phyloP scores from a whole-genome alignment of 2,888 invertebrate species.

The Leucoma salicis region DNA sequence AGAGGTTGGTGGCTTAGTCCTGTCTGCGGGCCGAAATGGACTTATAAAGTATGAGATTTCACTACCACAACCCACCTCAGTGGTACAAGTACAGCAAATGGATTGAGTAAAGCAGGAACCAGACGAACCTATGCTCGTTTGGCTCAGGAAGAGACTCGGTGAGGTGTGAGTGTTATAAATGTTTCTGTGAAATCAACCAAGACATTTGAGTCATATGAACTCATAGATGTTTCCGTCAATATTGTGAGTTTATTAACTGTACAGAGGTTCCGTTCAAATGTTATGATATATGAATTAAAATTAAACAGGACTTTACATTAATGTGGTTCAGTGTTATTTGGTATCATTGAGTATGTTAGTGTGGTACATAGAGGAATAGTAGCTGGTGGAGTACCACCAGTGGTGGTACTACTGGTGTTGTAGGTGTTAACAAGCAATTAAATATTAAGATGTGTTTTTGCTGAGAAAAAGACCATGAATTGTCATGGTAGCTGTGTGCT shows the following conservation, averaged over 20 bases:
- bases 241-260: no score
- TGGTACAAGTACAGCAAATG: conserved; percentile 76
- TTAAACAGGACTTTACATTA: background rate
- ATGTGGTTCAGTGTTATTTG: background rate
- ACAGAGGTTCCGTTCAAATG: no score
- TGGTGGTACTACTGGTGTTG: no score
- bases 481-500: no score
- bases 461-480: no score
- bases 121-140: conserved; percentile 31
- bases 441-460: no score
- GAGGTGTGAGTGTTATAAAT: conserved; percentile 1
- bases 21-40: conserved; percentile 64
- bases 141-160: conserved; percentile 31
- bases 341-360: conserved; percentile 1
- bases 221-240: background rate
- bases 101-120: conserved; percentile 59
- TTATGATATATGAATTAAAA: no score
- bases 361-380: background rate
- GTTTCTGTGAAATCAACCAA: no score
- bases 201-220: no score
- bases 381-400: no score
- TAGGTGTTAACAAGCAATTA: no score
- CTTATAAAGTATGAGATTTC: conserved; percentile 84
- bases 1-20: conserved; percentile 67
- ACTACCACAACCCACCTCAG: conserved; percentile 74